phyloP scores from a whole-genome alignment of 1,140 invertebrate genomes.

The Drepana arcuata region DNA sequence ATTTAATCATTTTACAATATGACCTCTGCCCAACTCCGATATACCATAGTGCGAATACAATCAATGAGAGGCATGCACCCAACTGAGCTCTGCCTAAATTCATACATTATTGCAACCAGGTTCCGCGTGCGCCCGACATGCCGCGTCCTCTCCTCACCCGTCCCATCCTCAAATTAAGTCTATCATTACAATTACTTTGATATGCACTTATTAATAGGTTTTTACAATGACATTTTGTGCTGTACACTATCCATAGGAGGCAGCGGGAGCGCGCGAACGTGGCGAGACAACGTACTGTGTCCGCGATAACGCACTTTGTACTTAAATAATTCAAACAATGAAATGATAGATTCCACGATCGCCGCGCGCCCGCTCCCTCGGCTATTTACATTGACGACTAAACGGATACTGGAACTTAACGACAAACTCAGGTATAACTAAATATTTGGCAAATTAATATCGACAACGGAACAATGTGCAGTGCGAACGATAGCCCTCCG shows the following conservation, averaged over 20 bases:
- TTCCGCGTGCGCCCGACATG: slow-evolving; percentile 12
- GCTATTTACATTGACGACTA: slow-evolving; percentile 56
- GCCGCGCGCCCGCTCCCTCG: slow-evolving; percentile 15
- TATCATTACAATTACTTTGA: slow-evolving; percentile 63
- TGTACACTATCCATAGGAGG: slow-evolving; percentile 46
- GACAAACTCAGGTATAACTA: slow-evolving; percentile 30
- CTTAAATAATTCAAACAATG: slow-evolving; percentile 23
- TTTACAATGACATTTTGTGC: slow-evolving; percentile 66
- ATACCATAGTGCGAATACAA: too few relatives aligned
- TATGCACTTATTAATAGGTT: slow-evolving; percentile 64
- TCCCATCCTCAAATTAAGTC: slow-evolving; percentile 37
- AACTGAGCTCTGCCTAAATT: too few relatives aligned
- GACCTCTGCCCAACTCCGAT: too few relatives aligned
- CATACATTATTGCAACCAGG: slow-evolving; percentile 15
- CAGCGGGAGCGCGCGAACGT: slow-evolving; percentile 20
- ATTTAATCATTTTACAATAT: too few relatives aligned
- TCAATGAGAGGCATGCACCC: too few relatives aligned
- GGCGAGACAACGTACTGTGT: slow-evolving; percentile 21
- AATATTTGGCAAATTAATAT: slow-evolving; percentile 53
- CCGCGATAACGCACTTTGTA: slow-evolving; percentile 32
- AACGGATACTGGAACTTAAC: slow-evolving; percentile 35
- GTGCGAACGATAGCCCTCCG: slow-evolving; percentile 21
- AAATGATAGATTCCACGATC: slow-evolving; percentile 18
- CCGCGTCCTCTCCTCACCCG: slow-evolving; percentile 11
- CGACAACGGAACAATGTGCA: slow-evolving; percentile 24